Percentiles rank a stretch among this genome's conserved stretches.
These are phyloP conservation scores for Agrochola circellaris DNA, from an alignment of 2,888 invertebrate genomes.

Conservation along the genomic window DNA sequence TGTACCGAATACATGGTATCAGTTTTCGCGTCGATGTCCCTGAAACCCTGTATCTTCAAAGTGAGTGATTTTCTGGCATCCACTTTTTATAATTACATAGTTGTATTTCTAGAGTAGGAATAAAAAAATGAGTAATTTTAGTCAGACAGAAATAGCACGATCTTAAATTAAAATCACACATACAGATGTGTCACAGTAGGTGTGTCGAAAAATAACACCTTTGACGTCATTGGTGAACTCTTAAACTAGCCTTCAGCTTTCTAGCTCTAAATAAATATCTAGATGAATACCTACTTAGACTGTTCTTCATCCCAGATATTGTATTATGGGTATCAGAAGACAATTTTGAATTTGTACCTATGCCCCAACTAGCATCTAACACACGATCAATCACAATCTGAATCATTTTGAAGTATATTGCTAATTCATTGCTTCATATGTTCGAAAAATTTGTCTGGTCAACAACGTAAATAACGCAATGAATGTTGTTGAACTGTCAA, in stretches of 20 bases:
- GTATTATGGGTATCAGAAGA: background rate
- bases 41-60: too few relatives aligned
- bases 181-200: constrained; percentile 28
- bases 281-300: background rate
- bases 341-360: background rate
- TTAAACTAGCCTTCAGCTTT: constrained; percentile 5
- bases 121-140: constrained; percentile 44
- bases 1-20: too few relatives aligned
- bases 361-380: too few relatives aligned
- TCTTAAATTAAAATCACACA: constrained; percentile 50
- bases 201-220: constrained; percentile 28
- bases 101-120: constrained; percentile 24
- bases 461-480: too few relatives aligned
- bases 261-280: constrained; percentile 14
- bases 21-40: too few relatives aligned
- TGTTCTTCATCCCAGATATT: background rate
- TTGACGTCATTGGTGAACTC: constrained; percentile 59
- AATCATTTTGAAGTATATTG: too few relatives aligned
- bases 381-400: too few relatives aligned
- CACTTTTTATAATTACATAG: too few relatives aligned
- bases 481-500: too few relatives aligned
- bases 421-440: too few relatives aligned
- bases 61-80: too few relatives aligned
- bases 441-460: too few relatives aligned
- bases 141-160: constrained; percentile 44